A percentile compares a stretch with the other conserved stretches of the same genome.
These are phyloP conservation scores for Aphelenchoides besseyi DNA, from an alignment of 1,140 invertebrate species.

Conservation along the genomic window DNA sequence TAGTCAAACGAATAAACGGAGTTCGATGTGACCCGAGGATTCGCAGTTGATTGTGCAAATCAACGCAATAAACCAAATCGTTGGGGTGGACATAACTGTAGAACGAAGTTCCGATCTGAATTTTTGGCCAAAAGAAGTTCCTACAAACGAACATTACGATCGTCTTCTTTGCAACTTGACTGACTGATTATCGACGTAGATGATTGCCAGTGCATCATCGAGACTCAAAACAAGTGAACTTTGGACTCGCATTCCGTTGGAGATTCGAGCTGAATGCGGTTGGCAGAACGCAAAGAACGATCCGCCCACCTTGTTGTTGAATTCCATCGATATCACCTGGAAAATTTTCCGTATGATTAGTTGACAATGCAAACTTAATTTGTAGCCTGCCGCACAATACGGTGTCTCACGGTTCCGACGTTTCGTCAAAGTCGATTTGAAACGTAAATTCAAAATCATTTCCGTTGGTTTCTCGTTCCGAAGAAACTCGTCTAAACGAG, in stretches of 20 bases:
- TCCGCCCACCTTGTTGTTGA: not conserved
- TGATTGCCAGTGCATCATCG: not conserved
- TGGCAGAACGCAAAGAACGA: slow-evolving; percentile 19
- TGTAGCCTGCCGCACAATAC: slow-evolving; percentile 20
- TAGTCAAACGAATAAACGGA: not conserved
- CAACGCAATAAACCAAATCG: not conserved
- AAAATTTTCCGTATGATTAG: too few species aligned
- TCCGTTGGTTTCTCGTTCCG: not conserved
- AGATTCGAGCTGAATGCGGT: slow-evolving; percentile 10
- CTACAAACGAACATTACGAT: not conserved
- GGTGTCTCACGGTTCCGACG: slow-evolving; percentile 13
- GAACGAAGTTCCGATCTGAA: not conserved
- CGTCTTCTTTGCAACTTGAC: not conserved
- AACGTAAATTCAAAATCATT: slow-evolving; percentile 22
- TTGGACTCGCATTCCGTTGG: slow-evolving; percentile 8
- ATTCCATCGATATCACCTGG: slow-evolving; percentile 14
- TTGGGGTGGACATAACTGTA: not conserved
- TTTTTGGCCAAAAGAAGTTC: not conserved
- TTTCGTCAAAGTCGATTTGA: slow-evolving; percentile 34
- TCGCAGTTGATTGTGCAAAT: not conserved
- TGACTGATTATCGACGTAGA: slow-evolving; percentile 15
- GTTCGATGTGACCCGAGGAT: slow-evolving; percentile 2
- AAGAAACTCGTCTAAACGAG: not conserved
- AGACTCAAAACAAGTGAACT: not conserved
- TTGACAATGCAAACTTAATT: not conserved